phyloP scores from a whole-genome alignment of 2,888 invertebrate species.

The Eupelmus urozonus region DNA sequence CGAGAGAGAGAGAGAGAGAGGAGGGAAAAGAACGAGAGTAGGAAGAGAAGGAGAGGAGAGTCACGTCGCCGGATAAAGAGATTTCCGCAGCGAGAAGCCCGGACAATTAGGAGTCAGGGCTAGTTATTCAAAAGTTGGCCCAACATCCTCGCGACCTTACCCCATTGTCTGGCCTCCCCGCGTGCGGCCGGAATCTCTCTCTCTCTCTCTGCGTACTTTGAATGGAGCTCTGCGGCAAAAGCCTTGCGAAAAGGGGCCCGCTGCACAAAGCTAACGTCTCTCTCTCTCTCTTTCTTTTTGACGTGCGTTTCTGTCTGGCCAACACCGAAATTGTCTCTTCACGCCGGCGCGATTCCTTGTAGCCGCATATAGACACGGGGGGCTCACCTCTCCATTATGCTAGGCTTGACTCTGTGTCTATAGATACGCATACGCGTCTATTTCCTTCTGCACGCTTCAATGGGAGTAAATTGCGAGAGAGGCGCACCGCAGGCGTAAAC shows the following conservation, averaged over 20 bases:
- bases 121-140: slow-evolving; percentile 57
- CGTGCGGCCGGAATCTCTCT: slow-evolving; percentile 29
- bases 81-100: slow-evolving; percentile 51
- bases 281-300: slow-evolving; percentile 20
- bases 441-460: slow-evolving; percentile 58
- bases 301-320: slow-evolving; percentile 51
- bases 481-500: slow-evolving; percentile 63
- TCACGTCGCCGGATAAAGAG: slow-evolving; percentile 52
- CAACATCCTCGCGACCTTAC: slow-evolving; percentile 52
- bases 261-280: background rate
- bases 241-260: slow-evolving; percentile 3
- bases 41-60: slow-evolving; percentile 15
- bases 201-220: slow-evolving; percentile 29
- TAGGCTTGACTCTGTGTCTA: slow-evolving; percentile 17
- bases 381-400: slow-evolving; percentile 12
- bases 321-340: slow-evolving; percentile 53
- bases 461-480: slow-evolving; percentile 65
- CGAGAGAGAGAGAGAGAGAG: slow-evolving; percentile 9
- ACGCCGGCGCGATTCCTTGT: slow-evolving; percentile 42
- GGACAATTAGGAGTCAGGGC: slow-evolving; percentile 56
- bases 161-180: slow-evolving; percentile 7
- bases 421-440: background rate
- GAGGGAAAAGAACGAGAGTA: background rate
- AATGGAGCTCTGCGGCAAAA: slow-evolving; percentile 46
- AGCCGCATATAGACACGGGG: slow-evolving; percentile 32